Conservation (phyloP, 2,888 invertebrate genomes). For the Sinohyriopsis cumingii region DNA sequence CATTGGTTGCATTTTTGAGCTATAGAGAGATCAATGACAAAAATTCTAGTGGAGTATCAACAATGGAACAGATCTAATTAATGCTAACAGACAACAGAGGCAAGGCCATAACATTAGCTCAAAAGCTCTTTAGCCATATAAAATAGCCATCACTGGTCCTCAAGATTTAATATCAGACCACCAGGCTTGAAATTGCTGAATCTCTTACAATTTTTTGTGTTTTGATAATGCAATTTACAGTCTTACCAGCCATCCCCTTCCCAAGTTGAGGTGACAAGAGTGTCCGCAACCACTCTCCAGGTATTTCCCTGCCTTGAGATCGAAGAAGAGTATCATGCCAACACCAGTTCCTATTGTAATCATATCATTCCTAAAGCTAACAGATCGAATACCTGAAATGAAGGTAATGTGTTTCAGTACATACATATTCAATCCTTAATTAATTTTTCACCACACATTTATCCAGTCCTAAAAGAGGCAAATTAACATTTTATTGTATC, state of each 20-base stretch:
- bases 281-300: constrained; percentile 79
- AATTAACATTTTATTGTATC: too few species aligned
- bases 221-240: not conserved
- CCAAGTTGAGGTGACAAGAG: constrained; percentile 57
- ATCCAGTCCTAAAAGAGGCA: too few species aligned
- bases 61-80: too few species aligned
- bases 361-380: constrained; percentile 90
- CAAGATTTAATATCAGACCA: not conserved
- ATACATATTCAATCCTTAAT: too few species aligned
- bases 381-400: constrained; percentile 82
- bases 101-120: too few species aligned
- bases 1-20: too few species aligned
- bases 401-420: not conserved
- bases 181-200: not conserved
- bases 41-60: too few species aligned
- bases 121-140: too few species aligned
- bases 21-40: too few species aligned
- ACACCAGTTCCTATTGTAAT: constrained; percentile 94
- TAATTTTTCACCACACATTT: too few species aligned
- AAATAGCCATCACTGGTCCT: not conserved
- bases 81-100: too few species aligned
- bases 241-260: constrained; percentile 69
- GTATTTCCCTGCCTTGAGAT: constrained; percentile 91
- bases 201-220: not conserved
- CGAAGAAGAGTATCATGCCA: constrained; percentile 94